Evolutionary conservation across 2,888 invertebrate genomes (phyloP), one percentile per base, ranked within the genome.

Genomic region (Alcis repandata): DNA sequence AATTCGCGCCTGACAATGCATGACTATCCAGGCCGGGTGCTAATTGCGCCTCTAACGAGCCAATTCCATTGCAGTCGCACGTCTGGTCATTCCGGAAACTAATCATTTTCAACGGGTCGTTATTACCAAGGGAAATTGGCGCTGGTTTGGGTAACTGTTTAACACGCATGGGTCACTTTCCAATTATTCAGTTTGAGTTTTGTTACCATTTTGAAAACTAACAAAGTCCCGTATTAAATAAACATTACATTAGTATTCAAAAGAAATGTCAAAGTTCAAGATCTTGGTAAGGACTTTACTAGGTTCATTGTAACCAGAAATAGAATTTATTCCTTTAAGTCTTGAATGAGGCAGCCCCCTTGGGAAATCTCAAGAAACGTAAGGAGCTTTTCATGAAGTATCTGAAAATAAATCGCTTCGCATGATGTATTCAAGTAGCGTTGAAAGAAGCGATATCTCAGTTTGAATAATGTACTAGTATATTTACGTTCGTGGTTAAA

Each of bases 361-460:
- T 58, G 82, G 82, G 81, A 81, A 79, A 80, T 79, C 71, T 73
- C 67, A 61, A 70, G 72, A 59, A 71, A 70, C 57, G 63, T 62
- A 73, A 73, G 73, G 66, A 72, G 63, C 65, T 65, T 69, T 70
- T 66, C 52, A 69, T 61, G 61, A 54, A 67, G 63, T 68, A 64
- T 67, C 71, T 73, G 70, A 64, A 73, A 77, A 75, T 69, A 71
- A 71, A 77, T 72, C 69, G 68, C 73, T 76, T 72, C 68, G 71
- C 60, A 69, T 54, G 67, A 65, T 57, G 70, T 74, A 77, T 76
- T 72, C 60, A 66, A 77, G 78, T 36, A 46, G 45, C 53, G 33
- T 40, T 49, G 48, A 41, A 51, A 49, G 54, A 40, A 22, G 33
- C 54, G 41, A 48, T 59, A 15, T 64, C 22, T 49, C 48, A 45